Base-by-base conservation (phyloP, 2,113 vertebrate species). In the Arothron firmamentum region DNA sequence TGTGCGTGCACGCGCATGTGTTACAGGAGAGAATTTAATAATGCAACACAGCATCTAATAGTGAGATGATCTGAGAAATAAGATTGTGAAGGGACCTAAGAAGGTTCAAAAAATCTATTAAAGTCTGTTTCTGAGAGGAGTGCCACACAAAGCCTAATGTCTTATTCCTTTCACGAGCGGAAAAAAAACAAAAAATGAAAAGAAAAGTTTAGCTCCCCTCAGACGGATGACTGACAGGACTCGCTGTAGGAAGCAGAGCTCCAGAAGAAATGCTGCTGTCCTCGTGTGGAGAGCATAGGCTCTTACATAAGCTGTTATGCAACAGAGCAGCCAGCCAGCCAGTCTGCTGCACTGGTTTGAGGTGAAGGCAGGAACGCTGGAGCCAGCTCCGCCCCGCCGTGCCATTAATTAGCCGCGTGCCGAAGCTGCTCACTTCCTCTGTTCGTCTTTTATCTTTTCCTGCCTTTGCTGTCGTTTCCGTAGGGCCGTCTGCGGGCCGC, bases 291-390 rank as follows among this genome's bases (percentile, higher is more conserved):
- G 71, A 68, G 45, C 65, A 65, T 67, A 62, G 21, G 49, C 28
- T 31, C 69, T 88, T 86, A 74, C 65, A 62, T 81, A 87, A 88
- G 70, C 34, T 56, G 54, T 86, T 87, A 81, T 69, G 78, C 56
- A 88, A 87, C 71, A 42, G 45, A 67, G 62, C 56, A 61, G 53
- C 62, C 69, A 70, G 76, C 19, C 79, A 70, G 25, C 25, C 25
- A 70, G 64, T 65, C 74, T 80, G 78, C 66, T 66, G 62, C 12
- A 31, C 74, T 75, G 72, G 43, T 79, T 79, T 57, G 60, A 78
- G 81, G 72, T 66, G 61, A 78, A 77, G 5, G 2, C 74, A 47
- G 57, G 2, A 65, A 59, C 70, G 59, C 56, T 46, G 52, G 46
- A 47, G 65, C 74, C 65, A 74, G 18, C 65, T 74, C 61, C 52